Percentiles rank a stretch among this genome's conserved stretches.
Conservation (phyloP, 2,113 vertebrate species). For the Pristiophorus japonicus region DNA sequence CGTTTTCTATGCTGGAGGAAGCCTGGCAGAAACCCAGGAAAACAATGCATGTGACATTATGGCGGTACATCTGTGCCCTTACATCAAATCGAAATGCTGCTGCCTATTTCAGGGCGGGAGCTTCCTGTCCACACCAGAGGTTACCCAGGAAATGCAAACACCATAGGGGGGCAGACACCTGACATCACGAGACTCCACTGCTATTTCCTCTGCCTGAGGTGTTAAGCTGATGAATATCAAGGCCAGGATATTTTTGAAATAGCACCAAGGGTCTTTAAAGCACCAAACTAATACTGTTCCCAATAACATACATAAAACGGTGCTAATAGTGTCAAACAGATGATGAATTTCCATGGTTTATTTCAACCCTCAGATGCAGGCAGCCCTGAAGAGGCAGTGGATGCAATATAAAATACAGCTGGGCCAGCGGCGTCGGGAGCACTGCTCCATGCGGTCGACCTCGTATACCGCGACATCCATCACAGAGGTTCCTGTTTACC, state of each 20-base stretch:
- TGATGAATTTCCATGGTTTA: not conserved
- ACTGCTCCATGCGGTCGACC: constrained; percentile 71
- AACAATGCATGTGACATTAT: not conserved
- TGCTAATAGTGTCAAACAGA: not conserved
- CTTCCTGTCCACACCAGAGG: not conserved
- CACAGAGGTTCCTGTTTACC: constrained; percentile 72
- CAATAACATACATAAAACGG: not conserved
- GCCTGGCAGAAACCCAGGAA: not conserved
- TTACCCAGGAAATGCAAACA: not conserved
- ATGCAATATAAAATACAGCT: constrained; percentile 77
- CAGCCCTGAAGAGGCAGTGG: constrained; percentile 83
- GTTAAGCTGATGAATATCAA: not conserved
- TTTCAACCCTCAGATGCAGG: constrained; percentile 70
- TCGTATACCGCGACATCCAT: constrained; percentile 79
- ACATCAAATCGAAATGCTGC: not conserved
- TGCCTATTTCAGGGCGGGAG: not conserved
- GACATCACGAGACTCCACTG: not conserved
- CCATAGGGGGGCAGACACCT: not conserved
- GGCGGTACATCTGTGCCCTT: not conserved
- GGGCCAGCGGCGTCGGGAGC: constrained; percentile 73
- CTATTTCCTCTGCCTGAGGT: not conserved
- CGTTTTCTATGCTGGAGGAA: not conserved
- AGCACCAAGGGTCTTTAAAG: not conserved
- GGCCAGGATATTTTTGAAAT: not conserved
- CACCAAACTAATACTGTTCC: not conserved